phyloP scores from a whole-genome alignment of 2,113 vertebrate species.

The Cheilinus undulatus region DNA sequence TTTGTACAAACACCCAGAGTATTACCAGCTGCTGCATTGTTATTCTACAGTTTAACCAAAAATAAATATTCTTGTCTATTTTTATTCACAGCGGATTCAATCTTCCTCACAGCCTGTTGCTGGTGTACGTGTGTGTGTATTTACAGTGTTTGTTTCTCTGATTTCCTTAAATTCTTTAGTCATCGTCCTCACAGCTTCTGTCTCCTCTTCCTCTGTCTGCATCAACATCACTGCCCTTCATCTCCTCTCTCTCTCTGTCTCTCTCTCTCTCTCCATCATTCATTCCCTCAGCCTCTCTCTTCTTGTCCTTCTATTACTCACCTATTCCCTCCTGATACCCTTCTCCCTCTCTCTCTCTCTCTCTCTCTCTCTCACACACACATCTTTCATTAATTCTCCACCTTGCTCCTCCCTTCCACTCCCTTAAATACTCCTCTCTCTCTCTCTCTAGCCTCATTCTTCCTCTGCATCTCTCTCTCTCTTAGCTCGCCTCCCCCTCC shows the following conservation, averaged over 20 bases:
- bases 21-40: neutral
- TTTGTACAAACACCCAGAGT: too few species aligned
- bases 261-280: conserved; percentile 13
- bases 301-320: conserved; percentile 24
- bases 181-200: conserved; percentile 38
- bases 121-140: neutral
- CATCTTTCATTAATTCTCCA: conserved; percentile 12
- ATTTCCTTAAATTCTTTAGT: conserved; percentile 63
- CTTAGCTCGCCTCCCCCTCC: conserved; percentile 23
- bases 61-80: neutral
- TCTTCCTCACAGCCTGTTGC: neutral
- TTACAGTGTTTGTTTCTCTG: conserved; percentile 14
- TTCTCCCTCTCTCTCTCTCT: conserved; percentile 15
- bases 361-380: conserved; percentile 13
- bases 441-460: conserved; percentile 23
- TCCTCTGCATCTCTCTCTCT: neutral
- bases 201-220: conserved; percentile 15
- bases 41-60: too few species aligned
- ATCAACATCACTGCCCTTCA: conserved; percentile 49
- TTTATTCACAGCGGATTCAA: neutral
- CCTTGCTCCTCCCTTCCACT: conserved; percentile 13
- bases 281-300: neutral
- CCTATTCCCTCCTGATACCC: conserved; percentile 6
- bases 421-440: neutral
- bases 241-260: conserved; percentile 18